A percentile compares a stretch with the other conserved stretches of the same genome.
Evolutionary conservation across 2,113 vertebrate genomes (phyloP).

Genomic region (Vidua macroura): DNA sequence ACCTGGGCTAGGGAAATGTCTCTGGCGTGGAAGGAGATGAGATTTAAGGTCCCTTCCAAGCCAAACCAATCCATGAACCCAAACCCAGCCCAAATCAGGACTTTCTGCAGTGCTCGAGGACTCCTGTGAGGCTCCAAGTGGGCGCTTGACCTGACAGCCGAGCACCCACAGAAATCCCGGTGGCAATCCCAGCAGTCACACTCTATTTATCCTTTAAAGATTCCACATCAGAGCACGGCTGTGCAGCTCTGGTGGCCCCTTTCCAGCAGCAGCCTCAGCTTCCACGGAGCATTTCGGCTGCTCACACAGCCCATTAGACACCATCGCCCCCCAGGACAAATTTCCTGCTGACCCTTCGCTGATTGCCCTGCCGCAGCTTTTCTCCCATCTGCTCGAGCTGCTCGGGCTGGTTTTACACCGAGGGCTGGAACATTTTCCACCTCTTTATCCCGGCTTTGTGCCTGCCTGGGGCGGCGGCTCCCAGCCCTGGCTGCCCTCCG

Average conservation of each 20-base stretch:
- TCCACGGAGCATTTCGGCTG: neutral
- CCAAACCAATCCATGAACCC: neutral
- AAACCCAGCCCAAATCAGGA: neutral
- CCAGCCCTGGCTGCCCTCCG: neutral
- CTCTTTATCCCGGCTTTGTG: neutral
- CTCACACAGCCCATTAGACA: neutral
- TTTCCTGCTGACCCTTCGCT: neutral
- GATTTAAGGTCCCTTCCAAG: neutral
- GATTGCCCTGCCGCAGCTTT: neutral
- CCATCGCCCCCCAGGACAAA: neutral
- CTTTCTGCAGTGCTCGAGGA: rapidly evolving
- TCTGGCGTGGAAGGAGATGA: neutral
- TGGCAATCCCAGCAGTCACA: neutral
- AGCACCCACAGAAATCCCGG: neutral
- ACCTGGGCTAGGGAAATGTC: rapidly evolving
- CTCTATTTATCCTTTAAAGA: neutral
- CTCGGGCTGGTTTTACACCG: neutral
- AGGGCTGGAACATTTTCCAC: neutral
- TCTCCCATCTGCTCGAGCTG: neutral
- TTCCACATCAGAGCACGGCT: rapidly evolving
- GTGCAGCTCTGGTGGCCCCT: neutral
- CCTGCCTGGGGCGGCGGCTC: rapidly evolving
- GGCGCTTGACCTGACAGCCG: neutral
- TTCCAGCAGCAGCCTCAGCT: neutral
- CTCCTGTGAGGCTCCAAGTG: rapidly evolving